Evolutionary conservation across 2,888 invertebrate species (phyloP).

Genomic region (Ochlodes sylvanus): DNA sequence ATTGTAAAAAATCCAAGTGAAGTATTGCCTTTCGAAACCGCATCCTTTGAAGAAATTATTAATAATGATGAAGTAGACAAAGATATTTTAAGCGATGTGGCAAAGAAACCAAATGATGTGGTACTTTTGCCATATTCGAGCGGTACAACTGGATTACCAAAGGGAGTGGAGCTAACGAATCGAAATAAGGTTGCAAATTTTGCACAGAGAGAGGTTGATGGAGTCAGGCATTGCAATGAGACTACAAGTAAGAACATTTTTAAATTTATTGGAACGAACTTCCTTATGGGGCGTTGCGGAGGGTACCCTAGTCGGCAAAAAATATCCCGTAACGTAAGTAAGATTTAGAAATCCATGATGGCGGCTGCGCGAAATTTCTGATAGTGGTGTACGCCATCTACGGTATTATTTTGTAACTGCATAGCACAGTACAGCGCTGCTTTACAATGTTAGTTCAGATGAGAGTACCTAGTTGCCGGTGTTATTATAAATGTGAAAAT

Average conservation of each 20-base stretch:
- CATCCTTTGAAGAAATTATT: slow-evolving; percentile 22
- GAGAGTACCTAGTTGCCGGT: too few relatives aligned
- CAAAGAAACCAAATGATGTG: slow-evolving; percentile 21
- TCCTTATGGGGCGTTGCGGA: too few relatives aligned
- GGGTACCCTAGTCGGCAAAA: too few relatives aligned
- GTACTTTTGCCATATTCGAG: slow-evolving; percentile 8
- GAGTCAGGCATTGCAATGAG: slow-evolving; percentile 7
- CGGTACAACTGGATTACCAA: slow-evolving; percentile 14
- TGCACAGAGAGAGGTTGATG: slow-evolving; percentile 20
- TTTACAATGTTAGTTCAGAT: too few relatives aligned
- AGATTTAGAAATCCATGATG: too few relatives aligned
- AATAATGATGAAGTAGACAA: slow-evolving; percentile 11
- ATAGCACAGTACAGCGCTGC: too few relatives aligned
- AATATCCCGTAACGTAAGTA: too few relatives aligned
- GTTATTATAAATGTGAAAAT: too few relatives aligned
- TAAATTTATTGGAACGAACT: too few relatives aligned
- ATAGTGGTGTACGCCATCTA: too few relatives aligned
- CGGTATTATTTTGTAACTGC: too few relatives aligned
- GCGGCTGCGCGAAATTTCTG: too few relatives aligned
- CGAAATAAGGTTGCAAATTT: slow-evolving; percentile 20
- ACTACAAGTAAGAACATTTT: slow-evolving; percentile 24
- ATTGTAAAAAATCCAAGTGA: slow-evolving; percentile 15
- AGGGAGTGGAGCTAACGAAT: slow-evolving; percentile 3
- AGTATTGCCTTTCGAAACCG: slow-evolving; percentile 2
- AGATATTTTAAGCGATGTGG: slow-evolving; percentile 15